Base-by-base conservation (phyloP, 2,888 invertebrate genomes). In the Uropetala carovei region DNA sequence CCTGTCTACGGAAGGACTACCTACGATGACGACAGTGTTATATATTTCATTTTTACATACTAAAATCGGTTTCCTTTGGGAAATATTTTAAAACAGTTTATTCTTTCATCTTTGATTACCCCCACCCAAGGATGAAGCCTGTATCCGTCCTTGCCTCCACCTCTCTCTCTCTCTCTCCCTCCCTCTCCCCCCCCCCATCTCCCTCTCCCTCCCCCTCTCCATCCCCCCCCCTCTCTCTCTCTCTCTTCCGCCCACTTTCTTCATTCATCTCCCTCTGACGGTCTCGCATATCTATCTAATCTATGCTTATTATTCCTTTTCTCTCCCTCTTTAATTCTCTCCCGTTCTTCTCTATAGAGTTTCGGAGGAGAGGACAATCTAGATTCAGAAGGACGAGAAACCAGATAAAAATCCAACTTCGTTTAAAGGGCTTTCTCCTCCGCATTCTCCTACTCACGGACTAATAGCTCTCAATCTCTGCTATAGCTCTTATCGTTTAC, bases 331-430 rank as follows among this genome's bases (percentile, higher is more conserved):
- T 5, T 43, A 43, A 1, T 43, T 43, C 43, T 43, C 43, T 43
- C 43, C 5, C 43, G 43, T 43, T 43, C 43, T 5, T 43, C 43
- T 43, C 43, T n/a, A n/a, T n/a, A n/a, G n/a, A n/a, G 75, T 75
- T 16, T n/a, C n/a, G 75, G n/a, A n/a, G n/a, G 75, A 75, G n/a
- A 75, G 75, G 0, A 75, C 75, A n/a, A 75, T 75, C 75, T 14
- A 75, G 75, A 75, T 75, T 75, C 27, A 27, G 75, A 10, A n/a
- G 75, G 27, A 75, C 27, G 75, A 75, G 75, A 75, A 22, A 27
- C 75, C 75, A n/a, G 75, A 75, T 75, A 75, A 75, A 75, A 75
- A 75, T 75, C 75, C 75, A 11, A 4, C 75, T 75, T 75, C 75
- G 75, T 75, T 75, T 75, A 75, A 27, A 27, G 75, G n/a, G 10